Base-by-base conservation (phyloP, 2,888 invertebrate genomes). In the Boloria selene region DNA sequence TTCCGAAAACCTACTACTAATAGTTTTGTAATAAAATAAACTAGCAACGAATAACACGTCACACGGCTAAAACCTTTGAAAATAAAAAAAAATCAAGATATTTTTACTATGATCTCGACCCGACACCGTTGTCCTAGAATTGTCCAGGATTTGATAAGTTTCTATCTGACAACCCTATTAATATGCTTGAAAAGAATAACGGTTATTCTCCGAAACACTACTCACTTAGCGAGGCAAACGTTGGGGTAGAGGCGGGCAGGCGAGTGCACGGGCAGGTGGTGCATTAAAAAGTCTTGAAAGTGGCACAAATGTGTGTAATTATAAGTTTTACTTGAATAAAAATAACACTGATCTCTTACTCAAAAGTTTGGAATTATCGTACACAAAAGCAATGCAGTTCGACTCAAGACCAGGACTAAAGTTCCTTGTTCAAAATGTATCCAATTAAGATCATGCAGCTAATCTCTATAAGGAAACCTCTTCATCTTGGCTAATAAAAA, bases 391-490 rank as follows among this genome's bases (percentile, higher is more conserved):
- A 0, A 93, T 95, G 81, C 96, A 97, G 77, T 98, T 98, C 81
- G 98, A 98, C 84, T 93, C 95, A 10, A 94, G 98, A 44, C 98
- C 98, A 0, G 98, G 98, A 0, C 90, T 98, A 18, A 98, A 98
- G 85, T 98, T 98, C 83, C 93, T 98, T 3, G 95, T 98, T 70
- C 98, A 98, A 85, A 98, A 98, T 91, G 97, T 98, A 0, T 97
- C 96, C 0, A 96, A 96, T 79, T 93, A 97, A 71, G 96, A 96
- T 68, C 94, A 96, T 75, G 97, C 97, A 4, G 97, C 98, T 1
- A 98, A 97, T 86, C 91, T 98, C n/a, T 98, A 97, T 82, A 96
- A 96, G 68, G 98, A 98, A 87, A 97, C 98, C 13, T 97, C 97
- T 44, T 97, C 97, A 0, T 96, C 98, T 0, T 97, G 98, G 95